Base-by-base conservation (phyloP, 2,113 vertebrate species). In the Halichoeres trimaculatus region DNA sequence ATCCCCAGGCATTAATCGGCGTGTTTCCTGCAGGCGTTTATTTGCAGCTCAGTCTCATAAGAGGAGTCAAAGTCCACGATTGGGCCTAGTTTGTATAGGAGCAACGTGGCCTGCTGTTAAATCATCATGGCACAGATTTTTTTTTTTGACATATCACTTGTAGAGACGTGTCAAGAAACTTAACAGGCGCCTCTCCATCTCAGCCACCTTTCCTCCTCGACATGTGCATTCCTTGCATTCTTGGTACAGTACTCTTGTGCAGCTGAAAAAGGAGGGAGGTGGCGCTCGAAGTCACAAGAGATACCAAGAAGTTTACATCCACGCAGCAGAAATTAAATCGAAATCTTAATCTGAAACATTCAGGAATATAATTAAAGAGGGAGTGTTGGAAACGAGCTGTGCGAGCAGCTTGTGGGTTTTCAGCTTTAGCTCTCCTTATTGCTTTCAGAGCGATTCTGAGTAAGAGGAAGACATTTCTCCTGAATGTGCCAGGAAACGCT, bases 401-500 rank as follows among this genome's bases (percentile, higher is more conserved):
- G 2, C 1, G 8, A 17, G 52, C 22, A 24, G 58, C 26, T 63
- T 68, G 23, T 20, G 34, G n/a, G 26, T 34, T 66, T 48, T 10
- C 52, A 11, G 20, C 58, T 30, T 19, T 17, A 11, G 10, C 45
- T 16, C 43, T 9, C 36, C 22, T n/a, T n/a, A n/a, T 34, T 43
- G 22, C 2, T 41, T 45, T 43, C 34, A 4, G 36, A 35, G 22
- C 24, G 19, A 80, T 79, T 87, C 47, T 77, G 58, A 58, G 20
- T 8, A 43, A 82, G 73, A 89, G 85, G 80, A 89, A 87, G 78
- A 82, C 52, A 14, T 88, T 85, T 86, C 57, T 81, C 69, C 52
- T 55, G 58, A 75, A 82, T 69, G 72, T 71, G 64, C 40, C 90
- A 90, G 92, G 88, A 92, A 90, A 60, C 10, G 63, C 76, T 92